These are phyloP conservation scores for Zoanthus sociatus DNA, from an alignment of 92 coral and sea anemone genomes.

Conservation along the genomic window DNA sequence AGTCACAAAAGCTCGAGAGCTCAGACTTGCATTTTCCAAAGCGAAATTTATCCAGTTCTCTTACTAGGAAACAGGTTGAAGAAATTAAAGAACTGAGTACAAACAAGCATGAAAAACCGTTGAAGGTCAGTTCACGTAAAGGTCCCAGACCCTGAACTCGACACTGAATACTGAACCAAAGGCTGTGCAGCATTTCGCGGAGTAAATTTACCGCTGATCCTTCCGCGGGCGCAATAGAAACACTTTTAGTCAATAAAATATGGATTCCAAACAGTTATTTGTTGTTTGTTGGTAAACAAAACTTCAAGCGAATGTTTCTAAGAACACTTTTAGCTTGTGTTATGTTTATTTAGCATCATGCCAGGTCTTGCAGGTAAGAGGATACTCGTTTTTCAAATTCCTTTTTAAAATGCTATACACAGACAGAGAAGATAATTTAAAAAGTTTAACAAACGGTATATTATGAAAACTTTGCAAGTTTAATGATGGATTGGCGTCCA, in stretches of 20 bases:
- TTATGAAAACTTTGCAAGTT: neutral
- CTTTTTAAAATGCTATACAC: neutral
- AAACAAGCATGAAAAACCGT: no score
- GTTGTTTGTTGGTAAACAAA: conserved; percentile 23
- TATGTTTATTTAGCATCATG: conserved; percentile 55
- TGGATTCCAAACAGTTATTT: conserved; percentile 56
- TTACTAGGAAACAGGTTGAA: no score
- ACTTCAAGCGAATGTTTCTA: neutral
- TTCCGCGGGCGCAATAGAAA: conserved; percentile 76
- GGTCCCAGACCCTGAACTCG: no score
- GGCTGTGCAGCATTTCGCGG: neutral
- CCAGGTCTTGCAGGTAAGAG: conserved; percentile 83
- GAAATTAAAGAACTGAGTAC: no score
- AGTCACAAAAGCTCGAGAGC: no score
- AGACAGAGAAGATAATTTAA: neutral
- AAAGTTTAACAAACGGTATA: neutral
- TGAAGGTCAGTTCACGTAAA: no score
- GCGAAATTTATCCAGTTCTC: no score
- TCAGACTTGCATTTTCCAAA: no score
- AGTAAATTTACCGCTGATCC: conserved; percentile 68
- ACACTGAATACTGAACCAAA: no score
- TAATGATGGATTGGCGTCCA: neutral
- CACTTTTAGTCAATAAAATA: conserved; percentile 12
- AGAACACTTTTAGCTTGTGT: conserved; percentile 6
- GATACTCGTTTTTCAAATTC: neutral